Base-by-base conservation (phyloP, 2,113 vertebrate species). In the Uria aalge region DNA sequence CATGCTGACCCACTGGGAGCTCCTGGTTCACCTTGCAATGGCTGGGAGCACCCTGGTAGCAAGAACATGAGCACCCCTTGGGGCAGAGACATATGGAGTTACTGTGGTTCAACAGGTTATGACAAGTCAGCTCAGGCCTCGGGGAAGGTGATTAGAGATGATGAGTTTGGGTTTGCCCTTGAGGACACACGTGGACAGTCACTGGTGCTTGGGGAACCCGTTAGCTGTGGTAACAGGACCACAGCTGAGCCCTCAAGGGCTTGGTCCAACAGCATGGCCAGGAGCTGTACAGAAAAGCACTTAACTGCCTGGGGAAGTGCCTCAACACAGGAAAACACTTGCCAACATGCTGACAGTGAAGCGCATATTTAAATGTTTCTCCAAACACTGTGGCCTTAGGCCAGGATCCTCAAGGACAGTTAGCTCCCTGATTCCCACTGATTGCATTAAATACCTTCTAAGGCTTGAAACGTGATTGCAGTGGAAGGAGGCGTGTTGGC, bases 11-110 rank as follows among this genome's bases (percentile, higher is more conserved):
- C 7, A 1, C 19, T 9, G 55, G 23, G 22, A 68, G 60, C 19
- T 68, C 41, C 62, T 52, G 60, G 20, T 12, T 64, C 2, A 0
- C 43, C 29, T 73, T n/a, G 60, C 41, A 32, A 8, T 5, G 23
- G 16, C 40, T 47, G 43, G 45, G 40, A 60, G 30, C 21, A 27
- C 5, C 12, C 26, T 7, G 38, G 38, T 4, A 36, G 26, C 26
- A 34, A 53, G 40, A 22, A n/a, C 64, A 12, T 0, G 3, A 34
- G 52, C 21, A 36, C 4, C 9, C 26, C 26, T 43, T 0, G 1
- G n/a, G 32, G 23, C 64, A 77, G 64, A 63, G 50, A 48, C 0
- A 0, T 13, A 4, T 3, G 15, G 64, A 27, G 21, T 34, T 69
- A 55, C 57, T 36, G 40, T 29, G 45, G 40, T 53, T 55, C 1